phyloP scores from a whole-genome alignment of 2,888 invertebrate species.

The Lochmaea capreae region DNA sequence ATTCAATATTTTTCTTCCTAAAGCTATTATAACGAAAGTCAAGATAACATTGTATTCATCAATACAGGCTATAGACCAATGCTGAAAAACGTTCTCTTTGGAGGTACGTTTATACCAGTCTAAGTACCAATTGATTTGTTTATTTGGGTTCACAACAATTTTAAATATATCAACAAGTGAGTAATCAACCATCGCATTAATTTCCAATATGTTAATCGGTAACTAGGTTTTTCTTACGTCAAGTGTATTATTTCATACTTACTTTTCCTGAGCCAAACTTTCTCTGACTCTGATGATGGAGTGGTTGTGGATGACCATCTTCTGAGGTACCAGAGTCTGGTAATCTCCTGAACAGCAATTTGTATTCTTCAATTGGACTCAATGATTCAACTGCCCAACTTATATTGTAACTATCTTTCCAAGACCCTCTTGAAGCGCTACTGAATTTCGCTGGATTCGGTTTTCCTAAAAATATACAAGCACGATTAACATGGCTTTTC shows the following conservation, averaged over 20 bases:
- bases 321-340: conserved; percentile 64
- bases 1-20: no score
- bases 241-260: neutral
- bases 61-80: no score
- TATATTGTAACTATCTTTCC: conserved; percentile 73
- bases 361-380: conserved; percentile 76
- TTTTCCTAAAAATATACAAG: conserved; percentile 66
- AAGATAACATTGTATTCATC: no score
- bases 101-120: no score
- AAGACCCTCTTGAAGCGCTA: conserved; percentile 73
- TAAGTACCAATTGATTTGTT: no score
- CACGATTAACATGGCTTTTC: neutral
- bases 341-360: conserved; percentile 73
- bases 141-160: no score
- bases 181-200: no score
- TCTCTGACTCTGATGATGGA: conserved; percentile 66
- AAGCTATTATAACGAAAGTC: no score
- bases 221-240: no score
- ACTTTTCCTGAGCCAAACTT: conserved; percentile 51
- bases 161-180: no score
- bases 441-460: conserved; percentile 75
- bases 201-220: no score
- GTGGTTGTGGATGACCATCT: conserved; percentile 65
- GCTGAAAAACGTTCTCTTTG: no score
- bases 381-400: conserved; percentile 77